Evolutionary conservation across 2,888 invertebrate species (phyloP).

Genomic region (Rhogogaster chlorosoma): DNA sequence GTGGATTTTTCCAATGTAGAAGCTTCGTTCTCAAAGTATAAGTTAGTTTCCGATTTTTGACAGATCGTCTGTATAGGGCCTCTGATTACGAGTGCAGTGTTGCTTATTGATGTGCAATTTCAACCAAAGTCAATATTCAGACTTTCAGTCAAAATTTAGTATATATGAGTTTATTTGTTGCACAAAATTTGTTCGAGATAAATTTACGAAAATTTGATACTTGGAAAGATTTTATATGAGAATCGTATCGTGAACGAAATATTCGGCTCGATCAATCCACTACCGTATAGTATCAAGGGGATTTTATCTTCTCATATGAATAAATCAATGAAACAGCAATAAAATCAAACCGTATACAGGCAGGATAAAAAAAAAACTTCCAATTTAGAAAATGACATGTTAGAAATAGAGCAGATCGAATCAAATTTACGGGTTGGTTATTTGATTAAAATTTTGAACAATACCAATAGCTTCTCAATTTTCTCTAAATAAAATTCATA

Average conservation of each 20-base stretch:
- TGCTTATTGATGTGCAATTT: no score
- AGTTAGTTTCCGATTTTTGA: no score
- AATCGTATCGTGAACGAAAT: neutral
- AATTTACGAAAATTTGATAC: neutral
- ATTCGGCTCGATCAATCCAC: neutral
- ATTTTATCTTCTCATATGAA: conserved; percentile 2
- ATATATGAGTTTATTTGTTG: neutral
- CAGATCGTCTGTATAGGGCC: no score
- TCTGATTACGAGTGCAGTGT: no score
- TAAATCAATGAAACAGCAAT: conserved; percentile 5
- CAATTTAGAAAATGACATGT: neutral
- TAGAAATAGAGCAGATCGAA: neutral
- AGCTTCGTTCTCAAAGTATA: no score
- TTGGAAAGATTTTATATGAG: neutral
- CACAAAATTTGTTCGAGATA: neutral
- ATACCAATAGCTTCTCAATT: neutral
- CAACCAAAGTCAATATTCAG: no score
- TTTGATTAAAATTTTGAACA: neutral
- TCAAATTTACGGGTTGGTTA: neutral
- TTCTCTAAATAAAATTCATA: neutral
- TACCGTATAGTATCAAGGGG: neutral
- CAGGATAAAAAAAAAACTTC: neutral
- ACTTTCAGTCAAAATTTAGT: no score
- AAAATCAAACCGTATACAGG: neutral
- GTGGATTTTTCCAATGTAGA: no score